phyloP scores from a whole-genome alignment of 1,140 invertebrate species.

The Maconellicoccus hirsutus region DNA sequence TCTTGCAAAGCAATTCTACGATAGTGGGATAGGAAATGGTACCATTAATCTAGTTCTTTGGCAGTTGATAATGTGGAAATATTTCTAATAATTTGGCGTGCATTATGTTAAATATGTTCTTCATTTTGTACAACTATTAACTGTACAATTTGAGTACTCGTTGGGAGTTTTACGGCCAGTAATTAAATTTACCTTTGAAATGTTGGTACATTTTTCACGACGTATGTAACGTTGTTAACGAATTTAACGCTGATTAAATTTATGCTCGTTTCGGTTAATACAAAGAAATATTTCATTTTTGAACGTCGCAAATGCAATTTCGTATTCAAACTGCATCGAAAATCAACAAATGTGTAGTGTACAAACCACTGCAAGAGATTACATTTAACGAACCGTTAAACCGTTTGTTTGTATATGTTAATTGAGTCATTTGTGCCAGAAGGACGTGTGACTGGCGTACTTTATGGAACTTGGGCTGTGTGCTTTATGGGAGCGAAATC shows the following conservation, averaged over 20 bases:
- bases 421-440: neutral
- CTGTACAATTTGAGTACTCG: too few relatives aligned
- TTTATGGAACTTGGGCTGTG: neutral
- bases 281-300: conserved; percentile 6
- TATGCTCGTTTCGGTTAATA: conserved; percentile 3
- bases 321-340: conserved; percentile 1
- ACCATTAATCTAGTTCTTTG: too few relatives aligned
- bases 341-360: conserved; percentile 9
- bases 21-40: too few relatives aligned
- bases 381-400: conserved; percentile 4
- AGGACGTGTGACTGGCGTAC: conserved; percentile 1
- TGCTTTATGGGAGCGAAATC: neutral
- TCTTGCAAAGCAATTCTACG: neutral
- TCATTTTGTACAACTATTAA: too few relatives aligned
- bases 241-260: conserved; percentile 5
- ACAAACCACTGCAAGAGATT: conserved; percentile 7
- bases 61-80: too few relatives aligned
- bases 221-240: neutral
- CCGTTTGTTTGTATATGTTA: conserved; percentile 9
- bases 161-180: neutral
- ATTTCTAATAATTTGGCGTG: too few relatives aligned
- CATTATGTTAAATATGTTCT: too few relatives aligned
- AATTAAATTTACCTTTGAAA: neutral
- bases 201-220: neutral
- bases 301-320: conserved; percentile 3